Evolutionary conservation across 2,113 vertebrate genomes (phyloP).

Genomic region (Ellobius talpinus): DNA sequence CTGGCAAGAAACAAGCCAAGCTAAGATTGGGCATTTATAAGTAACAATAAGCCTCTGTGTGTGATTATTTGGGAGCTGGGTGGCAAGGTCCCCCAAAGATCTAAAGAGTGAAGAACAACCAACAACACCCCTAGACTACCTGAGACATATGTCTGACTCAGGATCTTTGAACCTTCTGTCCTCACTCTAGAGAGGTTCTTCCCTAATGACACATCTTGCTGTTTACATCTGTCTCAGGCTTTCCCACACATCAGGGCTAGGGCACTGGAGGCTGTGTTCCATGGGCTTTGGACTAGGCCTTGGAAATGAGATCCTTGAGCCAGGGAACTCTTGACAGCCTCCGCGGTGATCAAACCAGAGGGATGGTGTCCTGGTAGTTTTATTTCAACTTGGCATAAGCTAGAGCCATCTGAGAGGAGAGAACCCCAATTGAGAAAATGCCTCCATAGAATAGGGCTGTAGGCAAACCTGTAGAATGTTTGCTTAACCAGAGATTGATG

Average conservation of each 20-base stretch:
- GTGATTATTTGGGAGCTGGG: too few species aligned
- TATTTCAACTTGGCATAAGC: not conserved
- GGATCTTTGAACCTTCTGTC: not conserved
- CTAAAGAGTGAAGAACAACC: too few species aligned
- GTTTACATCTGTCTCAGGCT: not conserved
- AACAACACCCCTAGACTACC: not conserved
- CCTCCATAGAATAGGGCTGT: not conserved
- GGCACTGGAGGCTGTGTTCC: not conserved
- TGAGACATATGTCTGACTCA: not conserved
- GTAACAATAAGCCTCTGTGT: too few species aligned
- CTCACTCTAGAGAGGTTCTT: not conserved
- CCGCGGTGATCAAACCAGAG: not conserved
- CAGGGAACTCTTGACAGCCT: not conserved
- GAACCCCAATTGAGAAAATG: not conserved
- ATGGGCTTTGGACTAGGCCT: not conserved
- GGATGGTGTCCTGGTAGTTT: not conserved
- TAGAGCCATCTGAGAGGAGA: not conserved
- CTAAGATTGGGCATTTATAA: too few species aligned
- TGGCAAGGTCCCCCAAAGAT: too few species aligned
- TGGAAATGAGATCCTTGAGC: not conserved
- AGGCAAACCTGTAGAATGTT: not conserved
- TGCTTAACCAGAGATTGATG: not conserved
- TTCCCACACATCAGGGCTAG: not conserved
- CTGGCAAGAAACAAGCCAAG: too few species aligned
- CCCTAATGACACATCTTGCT: too few species aligned